Evolutionary conservation across 2,113 vertebrate species (phyloP).

Genomic region (Suncus etruscus): DNA sequence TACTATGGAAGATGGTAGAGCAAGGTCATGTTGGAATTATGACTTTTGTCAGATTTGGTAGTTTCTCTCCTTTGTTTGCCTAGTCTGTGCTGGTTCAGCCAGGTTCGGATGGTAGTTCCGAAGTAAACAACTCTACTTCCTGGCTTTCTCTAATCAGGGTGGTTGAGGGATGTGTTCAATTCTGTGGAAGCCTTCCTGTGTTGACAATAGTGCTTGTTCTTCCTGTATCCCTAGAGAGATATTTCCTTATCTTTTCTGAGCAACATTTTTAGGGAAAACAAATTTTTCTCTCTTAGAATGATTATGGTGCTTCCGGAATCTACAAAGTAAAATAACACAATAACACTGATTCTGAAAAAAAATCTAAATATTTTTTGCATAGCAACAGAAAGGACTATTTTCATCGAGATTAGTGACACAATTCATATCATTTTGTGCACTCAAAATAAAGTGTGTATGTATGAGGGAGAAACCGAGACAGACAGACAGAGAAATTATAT

Average conservation of each 20-base stretch:
- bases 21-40: conserved; percentile 44
- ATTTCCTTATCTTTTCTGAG: conserved; percentile 73
- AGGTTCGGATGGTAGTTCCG: conserved; percentile 79
- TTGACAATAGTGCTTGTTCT: conserved; percentile 84
- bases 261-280: conserved; percentile 73
- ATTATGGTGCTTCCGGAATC: conserved; percentile 73
- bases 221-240: conserved; percentile 68
- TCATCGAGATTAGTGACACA: background rate
- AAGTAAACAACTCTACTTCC: conserved; percentile 84
- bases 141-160: conserved; percentile 82
- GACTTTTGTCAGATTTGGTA: conserved; percentile 56
- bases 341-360: conserved; percentile 28
- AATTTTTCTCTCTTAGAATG: conserved; percentile 81
- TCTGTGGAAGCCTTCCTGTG: conserved; percentile 85
- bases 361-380: background rate
- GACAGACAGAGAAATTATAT: background rate
- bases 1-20: conserved; percentile 30
- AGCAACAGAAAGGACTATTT: background rate
- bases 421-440: conserved; percentile 17
- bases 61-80: conserved; percentile 10
- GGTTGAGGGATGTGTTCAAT: conserved; percentile 76
- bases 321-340: conserved; percentile 36
- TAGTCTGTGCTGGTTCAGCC: conserved; percentile 46
- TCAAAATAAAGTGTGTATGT: background rate
- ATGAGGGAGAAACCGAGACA: background rate